phyloP scores from a whole-genome alignment of 64 coral and sea anemone species.

The Exaiptasia diaphana region DNA sequence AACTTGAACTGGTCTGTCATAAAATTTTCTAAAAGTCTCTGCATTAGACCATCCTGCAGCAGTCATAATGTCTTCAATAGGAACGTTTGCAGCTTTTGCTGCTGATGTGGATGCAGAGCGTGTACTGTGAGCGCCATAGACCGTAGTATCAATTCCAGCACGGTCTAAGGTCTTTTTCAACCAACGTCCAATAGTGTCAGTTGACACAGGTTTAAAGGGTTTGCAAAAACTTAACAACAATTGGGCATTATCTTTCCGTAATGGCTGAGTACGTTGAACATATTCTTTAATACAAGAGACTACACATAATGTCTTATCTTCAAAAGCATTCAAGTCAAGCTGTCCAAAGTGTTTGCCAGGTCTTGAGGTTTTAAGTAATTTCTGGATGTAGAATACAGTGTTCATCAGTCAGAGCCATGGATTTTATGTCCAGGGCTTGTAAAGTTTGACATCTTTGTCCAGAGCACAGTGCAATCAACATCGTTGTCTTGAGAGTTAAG shows the following conservation, averaged over 20 bases:
- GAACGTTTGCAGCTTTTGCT: slow-evolving; percentile 17
- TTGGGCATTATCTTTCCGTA: not conserved
- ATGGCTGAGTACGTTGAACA: not conserved
- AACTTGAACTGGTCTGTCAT: slow-evolving; percentile 39
- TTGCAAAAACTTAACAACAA: slow-evolving; percentile 10
- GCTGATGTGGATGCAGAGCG: slow-evolving; percentile 37
- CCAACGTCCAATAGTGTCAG: slow-evolving; percentile 23
- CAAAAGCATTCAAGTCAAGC: not conserved
- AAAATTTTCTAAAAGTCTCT: slow-evolving; percentile 45
- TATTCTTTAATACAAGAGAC: slow-evolving; percentile 22
- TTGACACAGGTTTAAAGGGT: slow-evolving; percentile 19
- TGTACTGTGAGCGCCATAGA: not conserved
- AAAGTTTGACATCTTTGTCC: slow-evolving; percentile 1
- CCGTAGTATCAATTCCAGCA: not conserved
- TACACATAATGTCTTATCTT: not conserved
- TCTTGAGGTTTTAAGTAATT: slow-evolving; percentile 4
- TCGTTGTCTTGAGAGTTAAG: not conserved
- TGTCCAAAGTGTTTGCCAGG: slow-evolving; percentile 8
- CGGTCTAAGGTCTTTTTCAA: not conserved
- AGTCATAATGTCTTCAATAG: slow-evolving; percentile 46
- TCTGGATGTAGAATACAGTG: slow-evolving; percentile 7
- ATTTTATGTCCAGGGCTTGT: not conserved
- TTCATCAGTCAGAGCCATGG: not conserved
- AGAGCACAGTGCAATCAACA: slow-evolving; percentile 19
- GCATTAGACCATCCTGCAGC: slow-evolving; percentile 67